Evolutionary conservation across 1,140 invertebrate species (phyloP), one percentile per base, ranked within the genome.

Genomic region (Neuroterus valhalla): DNA sequence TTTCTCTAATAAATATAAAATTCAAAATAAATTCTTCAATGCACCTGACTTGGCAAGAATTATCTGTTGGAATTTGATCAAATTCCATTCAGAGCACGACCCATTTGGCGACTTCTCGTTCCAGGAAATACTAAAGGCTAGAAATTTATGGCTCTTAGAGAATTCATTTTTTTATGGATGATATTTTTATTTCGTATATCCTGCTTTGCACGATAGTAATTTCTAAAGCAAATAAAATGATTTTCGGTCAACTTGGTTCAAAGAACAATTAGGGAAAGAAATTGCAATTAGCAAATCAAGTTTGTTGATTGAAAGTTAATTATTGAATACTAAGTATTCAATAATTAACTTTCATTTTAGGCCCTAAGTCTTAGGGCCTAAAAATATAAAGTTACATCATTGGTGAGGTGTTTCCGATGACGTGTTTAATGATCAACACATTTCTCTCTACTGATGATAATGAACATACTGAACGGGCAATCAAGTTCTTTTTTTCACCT

Each of bases 21-120:
- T 17, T 19, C n/a, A 8, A 48, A 26, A 52, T 17, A 52, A 52
- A 52, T 23, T 50, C 17, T 50, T 50, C 3, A 10, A n/a, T 19
- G 50, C 11, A 52, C 8, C 10, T 52, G 50, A 14, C 12, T 21
- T 12, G 12, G 11, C 4, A 8, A 38, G 31, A 31, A 55, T 55
- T 55, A 5, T 1, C 52, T 26, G 4, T 62, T 62, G 23, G 31
- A 62, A 62, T 62, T 62, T 15, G 5, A 62, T 62, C n/a, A 62
- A 62, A 62, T 62, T 26, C 21, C 55, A 31, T 23, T 62, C 10
- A 31, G 23, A n/a, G 31, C 55, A 31, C 55, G 55, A 62, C 11
- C 55, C 15, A 62, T 62, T 62, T 62, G 5, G 31, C 15, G 31
- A 62, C 31, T 62, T 62, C 26, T 26, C 5, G 55, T 12, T 12